Conservation (phyloP, 2,113 vertebrate species). For the Balaeniceps rex region DNA sequence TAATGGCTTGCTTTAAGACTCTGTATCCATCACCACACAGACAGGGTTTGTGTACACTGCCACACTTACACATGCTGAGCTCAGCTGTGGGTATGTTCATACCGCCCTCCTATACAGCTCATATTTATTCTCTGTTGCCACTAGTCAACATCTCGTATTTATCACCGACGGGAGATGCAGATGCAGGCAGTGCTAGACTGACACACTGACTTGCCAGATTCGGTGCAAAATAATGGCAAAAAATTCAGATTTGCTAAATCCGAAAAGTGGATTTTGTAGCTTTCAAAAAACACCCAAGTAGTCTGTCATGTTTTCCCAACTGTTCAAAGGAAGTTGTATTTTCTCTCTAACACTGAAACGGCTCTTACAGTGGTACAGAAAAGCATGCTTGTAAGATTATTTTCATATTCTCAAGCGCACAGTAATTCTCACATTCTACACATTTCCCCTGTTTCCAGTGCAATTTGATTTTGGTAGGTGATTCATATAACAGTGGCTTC, state of each 20-base stretch:
- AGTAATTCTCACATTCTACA: constrained; percentile 19
- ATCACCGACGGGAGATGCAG: accelerated
- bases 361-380: not conserved
- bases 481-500: constrained; percentile 12
- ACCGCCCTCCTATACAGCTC: not conserved
- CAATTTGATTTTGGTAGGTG: not conserved
- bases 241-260: not conserved
- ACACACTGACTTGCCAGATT: not conserved
- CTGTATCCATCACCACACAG: not conserved
- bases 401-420: not conserved
- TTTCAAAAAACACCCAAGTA: not conserved
- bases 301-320: not conserved
- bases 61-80: not conserved
- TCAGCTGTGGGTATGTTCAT: not conserved
- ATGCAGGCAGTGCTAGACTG: not conserved
- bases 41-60: not conserved
- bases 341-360: not conserved
- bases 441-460: not conserved
- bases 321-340: not conserved
- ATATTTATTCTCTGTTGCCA: not conserved
- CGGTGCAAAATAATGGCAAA: not conserved
- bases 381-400: constrained; percentile 2
- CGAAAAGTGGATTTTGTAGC: not conserved
- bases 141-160: not conserved
- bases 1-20: not conserved